Conservation (phyloP, 2,888 invertebrate species). For the Oscheius sp. region DNA sequence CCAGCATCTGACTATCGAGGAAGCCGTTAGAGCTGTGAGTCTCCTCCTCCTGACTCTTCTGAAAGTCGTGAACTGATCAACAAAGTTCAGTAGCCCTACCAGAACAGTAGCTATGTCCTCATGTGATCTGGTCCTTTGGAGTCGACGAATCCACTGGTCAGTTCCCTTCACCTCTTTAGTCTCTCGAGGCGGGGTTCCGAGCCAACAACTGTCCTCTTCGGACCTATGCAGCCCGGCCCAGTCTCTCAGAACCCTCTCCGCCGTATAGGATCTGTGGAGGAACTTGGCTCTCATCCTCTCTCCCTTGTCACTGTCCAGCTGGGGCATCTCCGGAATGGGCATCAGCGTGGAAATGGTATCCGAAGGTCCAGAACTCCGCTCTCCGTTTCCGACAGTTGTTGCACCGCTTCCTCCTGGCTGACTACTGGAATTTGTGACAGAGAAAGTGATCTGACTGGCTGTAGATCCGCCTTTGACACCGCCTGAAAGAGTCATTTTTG, state of each 20-base stretch:
- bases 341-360: conserved; percentile 35
- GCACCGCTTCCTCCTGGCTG: background rate
- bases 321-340: conserved; percentile 63
- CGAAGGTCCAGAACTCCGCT: background rate
- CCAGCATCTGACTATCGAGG: conserved; percentile 24
- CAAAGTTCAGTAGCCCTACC: background rate
- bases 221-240: conserved; percentile 37
- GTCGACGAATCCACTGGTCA: conserved; percentile 43
- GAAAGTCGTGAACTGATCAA: background rate
- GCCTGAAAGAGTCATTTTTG: background rate
- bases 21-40: conserved; percentile 11
- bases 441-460: conserved; percentile 1
- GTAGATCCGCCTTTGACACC: conserved; percentile 3
- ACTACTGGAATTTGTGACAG: background rate
- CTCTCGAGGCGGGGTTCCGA: conserved; percentile 53
- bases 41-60: background rate
- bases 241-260: conserved; percentile 45
- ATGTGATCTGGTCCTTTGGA: conserved; percentile 45
- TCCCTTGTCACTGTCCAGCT: conserved; percentile 49
- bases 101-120: conserved; percentile 8
- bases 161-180: background rate
- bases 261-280: conserved; percentile 44
- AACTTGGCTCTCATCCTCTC: conserved; percentile 42
- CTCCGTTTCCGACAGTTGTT: no score
- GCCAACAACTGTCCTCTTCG: conserved; percentile 38